phyloP scores from a whole-genome alignment of 2,113 vertebrate genomes.

The Pangasianodon hypophthalmus region DNA sequence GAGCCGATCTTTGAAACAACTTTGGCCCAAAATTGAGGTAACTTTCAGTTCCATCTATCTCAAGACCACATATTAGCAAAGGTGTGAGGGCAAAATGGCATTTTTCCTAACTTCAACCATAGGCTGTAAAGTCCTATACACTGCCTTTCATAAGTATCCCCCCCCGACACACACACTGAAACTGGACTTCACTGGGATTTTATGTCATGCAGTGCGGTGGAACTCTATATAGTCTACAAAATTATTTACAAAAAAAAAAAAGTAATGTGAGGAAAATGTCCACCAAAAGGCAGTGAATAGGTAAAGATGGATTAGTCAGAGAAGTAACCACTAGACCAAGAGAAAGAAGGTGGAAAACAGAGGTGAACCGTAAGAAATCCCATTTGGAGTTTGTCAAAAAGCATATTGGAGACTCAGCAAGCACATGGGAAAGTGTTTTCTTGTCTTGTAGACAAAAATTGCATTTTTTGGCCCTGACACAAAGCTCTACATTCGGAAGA shows the following conservation, averaged over 20 bases:
- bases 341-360: not conserved
- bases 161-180: not conserved
- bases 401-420: not conserved
- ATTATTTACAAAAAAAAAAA: not conserved
- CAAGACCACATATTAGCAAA: not conserved
- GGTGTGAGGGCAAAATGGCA: not conserved
- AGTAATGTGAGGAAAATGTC: not conserved
- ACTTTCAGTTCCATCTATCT: not conserved
- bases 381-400: not conserved
- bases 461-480: not conserved
- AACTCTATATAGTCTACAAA: not conserved
- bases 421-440: not conserved
- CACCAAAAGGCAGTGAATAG: not conserved
- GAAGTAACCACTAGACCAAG: not conserved
- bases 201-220: not conserved
- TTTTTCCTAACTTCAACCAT: not conserved
- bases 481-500: not conserved
- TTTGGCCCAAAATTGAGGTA: not conserved
- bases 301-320: not conserved
- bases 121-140: not conserved
- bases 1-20: not conserved
- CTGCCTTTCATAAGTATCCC: not conserved
- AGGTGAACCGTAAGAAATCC: not conserved
- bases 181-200: not conserved
- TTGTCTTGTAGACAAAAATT: not conserved